Evolutionary conservation across 2,888 invertebrate genomes (phyloP).

Genomic region (Drosophila multiciliata): DNA sequence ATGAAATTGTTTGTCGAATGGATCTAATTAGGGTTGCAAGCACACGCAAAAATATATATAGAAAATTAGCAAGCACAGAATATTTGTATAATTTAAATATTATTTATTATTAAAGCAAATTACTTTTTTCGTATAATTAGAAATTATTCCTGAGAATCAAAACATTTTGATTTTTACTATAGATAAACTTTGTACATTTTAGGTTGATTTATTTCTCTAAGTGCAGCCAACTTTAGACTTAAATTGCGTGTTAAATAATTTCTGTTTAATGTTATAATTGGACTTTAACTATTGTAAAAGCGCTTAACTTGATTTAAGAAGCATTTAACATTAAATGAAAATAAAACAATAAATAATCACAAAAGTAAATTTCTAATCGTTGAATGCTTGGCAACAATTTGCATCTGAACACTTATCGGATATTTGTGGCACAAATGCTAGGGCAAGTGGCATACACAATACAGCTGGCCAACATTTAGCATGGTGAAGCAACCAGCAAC

Average conservation of each 20-base stretch:
- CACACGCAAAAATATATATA: neutral
- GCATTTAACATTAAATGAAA: neutral
- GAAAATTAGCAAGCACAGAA: neutral
- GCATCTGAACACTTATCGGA: neutral
- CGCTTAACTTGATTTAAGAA: neutral
- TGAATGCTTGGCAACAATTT: neutral
- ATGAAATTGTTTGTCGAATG: slow-evolving; percentile 36
- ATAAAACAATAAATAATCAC: neutral
- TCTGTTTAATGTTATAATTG: neutral
- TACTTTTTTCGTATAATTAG: no score
- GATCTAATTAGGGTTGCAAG: slow-evolving; percentile 43
- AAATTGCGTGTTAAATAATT: neutral
- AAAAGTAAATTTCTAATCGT: neutral
- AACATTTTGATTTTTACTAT: no score
- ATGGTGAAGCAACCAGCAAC: slow-evolving; percentile 6
- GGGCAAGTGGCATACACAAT: slow-evolving; percentile 1
- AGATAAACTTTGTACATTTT: no score
- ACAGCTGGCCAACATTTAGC: neutral
- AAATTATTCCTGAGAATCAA: no score
- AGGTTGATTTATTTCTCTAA: neutral
- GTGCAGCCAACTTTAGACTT: neutral
- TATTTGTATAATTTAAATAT: neutral
- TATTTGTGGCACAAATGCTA: slow-evolving; percentile 6
- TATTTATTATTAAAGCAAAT: no score
- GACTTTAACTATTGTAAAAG: neutral